Base-by-base conservation (phyloP, 2,888 invertebrate genomes). In the Pristionchus mayeri region DNA sequence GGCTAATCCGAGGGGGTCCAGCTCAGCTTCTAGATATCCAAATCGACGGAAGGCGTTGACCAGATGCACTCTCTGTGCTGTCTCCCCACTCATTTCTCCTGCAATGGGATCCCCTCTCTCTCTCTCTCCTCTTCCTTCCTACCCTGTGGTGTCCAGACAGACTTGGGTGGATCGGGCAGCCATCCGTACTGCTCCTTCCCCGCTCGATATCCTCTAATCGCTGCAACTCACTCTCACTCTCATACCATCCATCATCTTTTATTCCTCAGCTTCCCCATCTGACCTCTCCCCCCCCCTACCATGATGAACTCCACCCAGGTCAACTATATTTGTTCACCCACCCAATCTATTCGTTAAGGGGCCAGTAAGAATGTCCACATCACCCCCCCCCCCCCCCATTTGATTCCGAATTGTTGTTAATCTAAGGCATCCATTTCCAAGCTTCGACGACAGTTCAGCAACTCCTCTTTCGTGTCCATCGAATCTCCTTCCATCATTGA, bases 11-110 rank as follows among this genome's bases (percentile, higher is more conserved):
- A 92, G 86, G 9, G 92, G 92, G 86, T 92, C 92, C 52, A 92
- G 85, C 24, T 92, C 87, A 1, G 92, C 92, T 34, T 87, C 86
- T 30, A 91, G 87, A 85, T 90, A 91, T 24, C 92, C 92, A 80
- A 90, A 91, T 85, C 91, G 82, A 3, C 92, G 87, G 85, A 88
- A 92, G 2, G 92, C 92, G 79, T 92, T 91, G 83, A 91, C 89
- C 21, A 92, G 85, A 86, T 91, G 90, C 18, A 89, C 86, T 18
- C 87, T 85, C 78, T 90, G 90, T n/a, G 88, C 87, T 57, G 86
- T 88, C 78, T 90, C 88, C 13, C 85, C 84, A 13, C 84, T 86
- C 48, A 90, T 86, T 16, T 87, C 86, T 30, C 88, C 88, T 88
- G 37, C 11, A 24, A 54, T 3, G 4, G 2, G 4, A 34, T n/a